Evolutionary conservation across 1,140 invertebrate genomes (phyloP), one percentile per base, ranked within the genome.

Genomic region (Delia radicum): DNA sequence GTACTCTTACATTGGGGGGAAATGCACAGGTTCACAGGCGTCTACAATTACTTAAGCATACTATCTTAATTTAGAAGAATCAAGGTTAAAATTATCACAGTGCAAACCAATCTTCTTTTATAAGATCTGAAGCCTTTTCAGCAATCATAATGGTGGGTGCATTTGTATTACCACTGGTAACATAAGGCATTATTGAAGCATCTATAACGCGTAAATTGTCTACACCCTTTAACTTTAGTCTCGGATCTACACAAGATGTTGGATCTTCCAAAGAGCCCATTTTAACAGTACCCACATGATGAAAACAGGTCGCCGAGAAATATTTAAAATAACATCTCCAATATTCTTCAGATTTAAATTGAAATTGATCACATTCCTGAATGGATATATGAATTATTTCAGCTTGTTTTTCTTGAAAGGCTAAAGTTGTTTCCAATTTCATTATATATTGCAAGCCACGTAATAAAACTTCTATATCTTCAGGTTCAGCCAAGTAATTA

Each of bases 141-240:
- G 89, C 94, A 48, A 95, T 92, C 90, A 93, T 94, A 61, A 94
- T 91, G 0, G 90, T 89, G 0, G 93, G 89, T 8, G 91, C 93
- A 82, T 94, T 94, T 0, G 93, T 94, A 76, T 94, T 93, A 1
- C 90, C 93, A 26, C 90, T 89, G 0, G 91, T 87, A 13, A 94
- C 89, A 2, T 82, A 86, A 0, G 94, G 94, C 91, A 95, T 94
- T 3, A 95, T 89, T 74, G 92, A 94, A 21, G 93, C 93, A 87
- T 96, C 94, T 1, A 91, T 89, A 0, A 96, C 92, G 77, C 94
- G 88, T 4, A 95, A 80, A 6, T 90, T 89, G 1, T 82, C 79
- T 1, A 94, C 84, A 0, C 92, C 91, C 76, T 90, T 87, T 2
- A 95, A 92, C 37, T 89, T 87, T 8, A 96, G 85, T 46, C 91